Conservation (phyloP, 2,797 vertebrate genomes). For the Spinus pinus region DNA sequence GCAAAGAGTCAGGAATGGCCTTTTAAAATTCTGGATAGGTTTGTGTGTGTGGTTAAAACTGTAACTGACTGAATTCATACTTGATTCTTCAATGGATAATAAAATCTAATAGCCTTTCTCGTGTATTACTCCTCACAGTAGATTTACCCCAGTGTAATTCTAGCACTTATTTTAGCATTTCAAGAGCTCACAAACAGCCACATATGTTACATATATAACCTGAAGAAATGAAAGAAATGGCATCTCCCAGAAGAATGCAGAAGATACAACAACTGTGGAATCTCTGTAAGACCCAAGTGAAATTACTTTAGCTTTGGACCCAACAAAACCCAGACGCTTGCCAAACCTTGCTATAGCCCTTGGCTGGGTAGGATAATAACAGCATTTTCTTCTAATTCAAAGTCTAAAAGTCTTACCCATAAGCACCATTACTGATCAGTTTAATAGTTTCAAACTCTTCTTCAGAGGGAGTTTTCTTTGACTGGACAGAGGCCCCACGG, state of each 20-base stretch:
- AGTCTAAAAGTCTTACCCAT: slow-evolving; percentile 81
- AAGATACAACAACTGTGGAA: background rate
- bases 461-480: slow-evolving; percentile 88
- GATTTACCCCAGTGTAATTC: background rate
- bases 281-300: background rate
- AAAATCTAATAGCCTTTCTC: background rate
- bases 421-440: slow-evolving; percentile 96
- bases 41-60: background rate
- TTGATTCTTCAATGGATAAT: background rate
- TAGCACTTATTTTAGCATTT: background rate
- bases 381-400: background rate
- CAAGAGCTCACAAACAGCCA: background rate
- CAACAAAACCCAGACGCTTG: background rate
- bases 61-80: background rate
- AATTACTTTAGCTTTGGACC: background rate
- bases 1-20: background rate
- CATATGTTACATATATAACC: background rate
- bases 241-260: background rate
- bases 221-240: background rate
- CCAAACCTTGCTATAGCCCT: background rate
- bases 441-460: slow-evolving; percentile 97
- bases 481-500: slow-evolving; percentile 76
- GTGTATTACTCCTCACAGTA: background rate
- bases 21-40: background rate
- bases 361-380: background rate